A percentile compares a stretch with the other conserved stretches of the same genome.
Conservation (phyloP, 1,140 invertebrate genomes). For the Drosophila murphyi region DNA sequence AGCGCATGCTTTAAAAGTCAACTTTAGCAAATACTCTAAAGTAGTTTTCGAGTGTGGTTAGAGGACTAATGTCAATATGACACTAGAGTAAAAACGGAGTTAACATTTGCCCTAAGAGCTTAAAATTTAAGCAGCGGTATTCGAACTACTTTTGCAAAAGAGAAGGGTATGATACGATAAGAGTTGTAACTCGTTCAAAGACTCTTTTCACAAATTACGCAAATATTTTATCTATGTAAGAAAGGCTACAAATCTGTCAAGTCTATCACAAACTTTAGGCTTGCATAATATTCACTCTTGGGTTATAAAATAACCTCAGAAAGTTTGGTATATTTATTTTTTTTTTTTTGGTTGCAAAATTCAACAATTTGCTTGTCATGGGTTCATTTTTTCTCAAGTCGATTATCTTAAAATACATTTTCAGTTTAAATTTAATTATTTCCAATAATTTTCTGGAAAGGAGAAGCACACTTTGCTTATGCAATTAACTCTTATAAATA, state of each 20-base stretch:
- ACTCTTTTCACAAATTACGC: not conserved
- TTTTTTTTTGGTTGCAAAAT: too few species aligned
- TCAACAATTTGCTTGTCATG: too few species aligned
- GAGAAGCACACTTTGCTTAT: too few species aligned
- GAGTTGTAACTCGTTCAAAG: not conserved
- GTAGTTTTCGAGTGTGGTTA: constrained; percentile 5
- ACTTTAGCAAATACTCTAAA: constrained; percentile 26
- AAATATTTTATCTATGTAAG: not conserved
- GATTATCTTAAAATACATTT: too few species aligned
- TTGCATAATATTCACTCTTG: too few species aligned
- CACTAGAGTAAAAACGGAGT: not conserved
- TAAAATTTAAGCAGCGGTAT: constrained; percentile 1
- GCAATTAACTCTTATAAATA: too few species aligned
- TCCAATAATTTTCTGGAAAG: too few species aligned
- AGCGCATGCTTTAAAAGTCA: constrained; percentile 3
- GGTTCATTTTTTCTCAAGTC: too few species aligned
- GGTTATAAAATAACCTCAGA: too few species aligned
- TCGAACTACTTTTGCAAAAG: not conserved
- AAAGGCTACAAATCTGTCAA: not conserved
- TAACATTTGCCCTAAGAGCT: not conserved
- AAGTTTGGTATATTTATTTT: too few species aligned
- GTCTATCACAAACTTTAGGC: too few species aligned
- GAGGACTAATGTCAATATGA: constrained; percentile 1
- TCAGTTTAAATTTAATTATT: too few species aligned
- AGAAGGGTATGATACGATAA: not conserved